Evolutionary conservation across 2,888 invertebrate genomes (phyloP).

Genomic region (Clivina fossor): DNA sequence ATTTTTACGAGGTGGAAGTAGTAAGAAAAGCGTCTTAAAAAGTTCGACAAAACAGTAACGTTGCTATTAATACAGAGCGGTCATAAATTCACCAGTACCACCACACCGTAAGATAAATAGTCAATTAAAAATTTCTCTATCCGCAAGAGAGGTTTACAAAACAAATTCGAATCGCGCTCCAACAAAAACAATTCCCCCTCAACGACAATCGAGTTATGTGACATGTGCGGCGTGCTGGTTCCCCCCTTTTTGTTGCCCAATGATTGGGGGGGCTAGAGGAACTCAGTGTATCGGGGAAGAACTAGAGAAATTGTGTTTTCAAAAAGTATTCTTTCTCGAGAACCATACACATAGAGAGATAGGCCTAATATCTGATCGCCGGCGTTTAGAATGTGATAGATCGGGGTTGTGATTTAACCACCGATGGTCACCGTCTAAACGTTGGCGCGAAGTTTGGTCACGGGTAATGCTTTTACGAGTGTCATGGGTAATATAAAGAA

Average conservation of each 20-base stretch:
- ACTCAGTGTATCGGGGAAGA: constrained; percentile 37
- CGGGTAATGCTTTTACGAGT: constrained; percentile 86
- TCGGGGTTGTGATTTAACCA: constrained; percentile 43
- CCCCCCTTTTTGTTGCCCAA: too few species aligned
- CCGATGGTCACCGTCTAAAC: constrained; percentile 54
- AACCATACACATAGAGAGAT: constrained; percentile 50
- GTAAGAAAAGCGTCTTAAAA: too few species aligned
- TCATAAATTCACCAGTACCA: background rate
- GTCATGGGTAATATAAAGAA: constrained; percentile 85
- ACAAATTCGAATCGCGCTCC: too few species aligned
- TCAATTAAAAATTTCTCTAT: constrained; percentile 34
- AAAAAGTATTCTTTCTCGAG: constrained; percentile 50
- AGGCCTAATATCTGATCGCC: constrained; percentile 49
- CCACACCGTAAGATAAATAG: constrained; percentile 26
- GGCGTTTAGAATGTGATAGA: constrained; percentile 32
- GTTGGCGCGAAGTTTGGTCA: constrained; percentile 70
- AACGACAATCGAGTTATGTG: constrained; percentile 33
- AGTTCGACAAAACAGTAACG: too few species aligned
- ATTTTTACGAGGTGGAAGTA: too few species aligned
- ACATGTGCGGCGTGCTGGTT: constrained; percentile 20
- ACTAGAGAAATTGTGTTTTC: constrained; percentile 52
- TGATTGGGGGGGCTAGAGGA: background rate
- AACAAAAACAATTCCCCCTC: constrained; percentile 30
- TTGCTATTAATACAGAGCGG: background rate
- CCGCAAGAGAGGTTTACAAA: constrained; percentile 24